Base-by-base conservation (phyloP, 2,797 vertebrate genomes). In the Tinamus major region DNA sequence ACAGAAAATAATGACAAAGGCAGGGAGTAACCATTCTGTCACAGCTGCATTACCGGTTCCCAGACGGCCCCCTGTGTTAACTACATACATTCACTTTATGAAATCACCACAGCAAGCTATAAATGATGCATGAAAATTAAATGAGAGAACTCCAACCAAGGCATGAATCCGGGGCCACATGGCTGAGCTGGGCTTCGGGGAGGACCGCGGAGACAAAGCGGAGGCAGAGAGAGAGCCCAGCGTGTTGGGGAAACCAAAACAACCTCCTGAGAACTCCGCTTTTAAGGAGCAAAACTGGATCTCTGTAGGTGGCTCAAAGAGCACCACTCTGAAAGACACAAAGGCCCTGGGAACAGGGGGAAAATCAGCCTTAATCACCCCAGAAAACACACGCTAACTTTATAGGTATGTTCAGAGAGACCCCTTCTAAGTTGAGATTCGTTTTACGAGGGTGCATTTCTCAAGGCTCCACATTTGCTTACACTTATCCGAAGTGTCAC, bases 61-160 rank as follows among this genome's bases (percentile, higher is more conserved):
- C 94, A 92, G 91, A 64, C 85, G 41, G 89, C 70, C 92, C 80
- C 92, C 90, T 58, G 75, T 6, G 0, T 90, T 90, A 95, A 77
- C 89, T 72, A 86, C 87, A 84, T 39, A 90, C 92, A 94, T 71
- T 90, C 91, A 62, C 94, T 93, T 93, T 69, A 95, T 72, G 75
- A 95, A 95, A 95, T 94, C 95, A 87, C 89, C 29, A 1, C 94
- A 93, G 95, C 84, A 84, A 96, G 94, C 93, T 84, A 95, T 95
- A 95, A 96, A 95, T 96, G 94, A 94, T 96, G 96, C 95, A 96
- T 95, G 96, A 95, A 96, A 96, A 96, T 95, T 96, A 96, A 93
- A 96, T 95, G 95, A 96, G 93, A 95, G 93, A 92, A 91, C 93
- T 89, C 95, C 89, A 96, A 94, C 82, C 83, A 94, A 93, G 92